phyloP scores from a whole-genome alignment of 2,113 vertebrate species.

The Aphelocoma coerulescens region DNA sequence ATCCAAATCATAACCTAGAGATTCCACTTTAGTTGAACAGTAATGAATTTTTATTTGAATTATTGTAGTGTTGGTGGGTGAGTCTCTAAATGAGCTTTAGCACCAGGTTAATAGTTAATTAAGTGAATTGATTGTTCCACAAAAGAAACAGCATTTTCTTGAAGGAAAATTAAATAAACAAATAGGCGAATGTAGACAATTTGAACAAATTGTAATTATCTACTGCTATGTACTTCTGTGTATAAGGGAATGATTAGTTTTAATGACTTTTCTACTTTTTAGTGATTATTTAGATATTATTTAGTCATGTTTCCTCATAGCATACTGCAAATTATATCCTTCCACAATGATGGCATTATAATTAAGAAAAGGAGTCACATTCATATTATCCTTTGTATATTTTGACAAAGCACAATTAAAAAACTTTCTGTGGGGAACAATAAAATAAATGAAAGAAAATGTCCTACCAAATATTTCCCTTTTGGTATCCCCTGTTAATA shows the following conservation, averaged over 20 bases:
- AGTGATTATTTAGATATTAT: conserved; percentile 63
- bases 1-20: background rate
- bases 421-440: conserved; percentile 42
- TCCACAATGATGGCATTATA: conserved; percentile 50
- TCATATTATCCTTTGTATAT: conserved; percentile 47
- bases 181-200: conserved; percentile 43
- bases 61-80: background rate
- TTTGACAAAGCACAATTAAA: conserved; percentile 70
- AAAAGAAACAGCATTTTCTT: conserved; percentile 39
- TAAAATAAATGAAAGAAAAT: conserved; percentile 68
- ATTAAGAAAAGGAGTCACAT: conserved; percentile 49
- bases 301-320: conserved; percentile 37
- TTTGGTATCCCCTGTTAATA: conserved; percentile 68
- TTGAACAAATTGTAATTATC: conserved; percentile 56
- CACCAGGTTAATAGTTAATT: conserved; percentile 48
- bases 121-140: conserved; percentile 48
- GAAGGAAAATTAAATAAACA: conserved; percentile 4
- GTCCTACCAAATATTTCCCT: conserved; percentile 63
- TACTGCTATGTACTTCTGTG: conserved; percentile 26
- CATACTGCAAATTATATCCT: conserved; percentile 43
- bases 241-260: conserved; percentile 42
- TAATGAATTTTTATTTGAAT: background rate
- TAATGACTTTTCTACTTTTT: conserved; percentile 61
- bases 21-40: background rate
- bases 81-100: conserved; percentile 10